Conservation (phyloP, 2,888 invertebrate genomes). For the Sinhomidia bicolor region DNA sequence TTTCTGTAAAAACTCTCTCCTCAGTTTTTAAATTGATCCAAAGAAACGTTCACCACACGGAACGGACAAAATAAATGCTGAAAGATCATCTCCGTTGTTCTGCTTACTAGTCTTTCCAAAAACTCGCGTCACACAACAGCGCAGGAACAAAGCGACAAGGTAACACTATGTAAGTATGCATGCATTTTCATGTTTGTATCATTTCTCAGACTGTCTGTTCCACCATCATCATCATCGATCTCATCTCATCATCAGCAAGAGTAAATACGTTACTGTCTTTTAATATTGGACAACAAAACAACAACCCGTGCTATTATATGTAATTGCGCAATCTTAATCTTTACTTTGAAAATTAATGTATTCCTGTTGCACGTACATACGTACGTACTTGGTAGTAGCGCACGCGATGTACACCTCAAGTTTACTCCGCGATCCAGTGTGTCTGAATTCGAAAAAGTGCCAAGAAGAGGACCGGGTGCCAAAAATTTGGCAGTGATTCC, state of each 20-base stretch:
- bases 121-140: not conserved
- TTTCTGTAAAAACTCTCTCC: slow-evolving; percentile 21
- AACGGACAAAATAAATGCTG: not conserved
- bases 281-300: slow-evolving; percentile 12
- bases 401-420: slow-evolving; percentile 38
- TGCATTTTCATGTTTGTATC: slow-evolving; percentile 2
- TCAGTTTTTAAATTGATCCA: not conserved
- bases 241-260: not conserved
- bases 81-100: slow-evolving; percentile 39
- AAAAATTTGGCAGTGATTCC: slow-evolving; percentile 77
- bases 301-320: not conserved
- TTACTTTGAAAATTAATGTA: slow-evolving; percentile 41
- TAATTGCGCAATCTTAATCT: slow-evolving; percentile 35
- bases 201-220: not conserved
- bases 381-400: not conserved
- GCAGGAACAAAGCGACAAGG: slow-evolving; percentile 44
- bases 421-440: slow-evolving; percentile 42
- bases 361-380: too few relatives aligned
- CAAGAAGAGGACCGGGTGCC: slow-evolving; percentile 75
- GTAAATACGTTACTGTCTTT: slow-evolving; percentile 15
- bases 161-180: slow-evolving; percentile 16
- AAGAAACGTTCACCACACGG: not conserved
- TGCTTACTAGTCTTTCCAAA: not conserved
- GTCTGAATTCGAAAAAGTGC: slow-evolving; percentile 67
- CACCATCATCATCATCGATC: slow-evolving; percentile 7